These are phyloP conservation scores for Lutraria lutraria DNA, from an alignment of 2,888 invertebrate genomes.

Conservation along the genomic window DNA sequence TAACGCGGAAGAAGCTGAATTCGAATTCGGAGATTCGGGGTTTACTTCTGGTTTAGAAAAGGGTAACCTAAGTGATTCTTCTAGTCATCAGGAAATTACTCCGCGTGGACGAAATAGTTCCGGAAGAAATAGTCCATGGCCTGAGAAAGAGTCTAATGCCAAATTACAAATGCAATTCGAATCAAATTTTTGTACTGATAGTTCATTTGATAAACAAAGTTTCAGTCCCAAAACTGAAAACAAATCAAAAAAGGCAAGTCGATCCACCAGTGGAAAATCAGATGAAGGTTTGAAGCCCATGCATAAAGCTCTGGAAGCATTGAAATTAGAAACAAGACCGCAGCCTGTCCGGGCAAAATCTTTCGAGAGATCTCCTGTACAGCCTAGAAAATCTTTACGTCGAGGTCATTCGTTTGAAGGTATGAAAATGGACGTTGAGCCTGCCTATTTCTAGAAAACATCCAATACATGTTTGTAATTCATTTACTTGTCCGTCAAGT, in stretches of 20 bases:
- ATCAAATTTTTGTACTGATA: constrained; percentile 66
- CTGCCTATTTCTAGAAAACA: constrained; percentile 60
- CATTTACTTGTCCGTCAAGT: background rate
- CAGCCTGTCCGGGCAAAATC: constrained; percentile 55
- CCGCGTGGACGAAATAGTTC: constrained; percentile 41
- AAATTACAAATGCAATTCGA: constrained; percentile 68
- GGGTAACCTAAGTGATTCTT: constrained; percentile 57
- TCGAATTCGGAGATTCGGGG: constrained; percentile 63
- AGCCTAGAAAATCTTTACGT: constrained; percentile 39
- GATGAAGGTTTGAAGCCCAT: constrained; percentile 38
- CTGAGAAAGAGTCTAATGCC: constrained; percentile 54
- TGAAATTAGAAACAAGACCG: constrained; percentile 37
- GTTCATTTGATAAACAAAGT: background rate
- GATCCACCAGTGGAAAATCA: constrained; percentile 1
- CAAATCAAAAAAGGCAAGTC: background rate
- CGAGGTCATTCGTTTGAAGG: constrained; percentile 63
- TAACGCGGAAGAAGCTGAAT: constrained; percentile 49
- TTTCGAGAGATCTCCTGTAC: constrained; percentile 57
- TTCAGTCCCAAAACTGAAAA: background rate
- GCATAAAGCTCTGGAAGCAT: constrained; percentile 40
- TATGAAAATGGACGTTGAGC: constrained; percentile 46
- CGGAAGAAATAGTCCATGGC: constrained; percentile 65
- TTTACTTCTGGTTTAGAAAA: constrained; percentile 64
- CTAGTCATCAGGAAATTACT: constrained; percentile 55
- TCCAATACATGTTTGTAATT: background rate